Conservation (phyloP, 2,113 vertebrate genomes). For the Dipodomys ordii region DNA sequence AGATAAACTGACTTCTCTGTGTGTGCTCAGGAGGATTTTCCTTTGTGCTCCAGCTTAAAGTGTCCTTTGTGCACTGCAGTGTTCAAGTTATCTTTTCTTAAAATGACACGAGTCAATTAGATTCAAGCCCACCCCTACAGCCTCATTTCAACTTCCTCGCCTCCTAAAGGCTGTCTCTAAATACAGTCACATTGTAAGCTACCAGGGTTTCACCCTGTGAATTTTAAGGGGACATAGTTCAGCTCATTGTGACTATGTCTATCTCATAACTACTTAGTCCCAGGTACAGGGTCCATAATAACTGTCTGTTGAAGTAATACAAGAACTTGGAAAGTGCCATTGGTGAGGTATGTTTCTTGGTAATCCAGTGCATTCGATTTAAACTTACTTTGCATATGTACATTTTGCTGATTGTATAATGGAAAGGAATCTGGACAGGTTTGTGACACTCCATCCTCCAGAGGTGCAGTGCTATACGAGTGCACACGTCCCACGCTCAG, state of each 20-base stretch:
- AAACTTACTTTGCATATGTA: neutral
- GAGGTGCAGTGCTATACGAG: neutral
- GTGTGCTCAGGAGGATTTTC: neutral
- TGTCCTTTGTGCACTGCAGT: neutral
- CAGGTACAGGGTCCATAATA: neutral
- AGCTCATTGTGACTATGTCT: neutral
- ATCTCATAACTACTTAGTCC: neutral
- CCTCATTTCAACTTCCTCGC: neutral
- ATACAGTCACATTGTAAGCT: neutral
- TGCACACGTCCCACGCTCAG: neutral
- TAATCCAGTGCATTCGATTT: neutral
- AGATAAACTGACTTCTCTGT: neutral
- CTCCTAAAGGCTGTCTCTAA: neutral
- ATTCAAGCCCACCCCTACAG: neutral
- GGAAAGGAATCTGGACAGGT: neutral
- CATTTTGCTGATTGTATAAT: neutral
- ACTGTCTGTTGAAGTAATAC: neutral
- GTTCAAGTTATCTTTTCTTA: neutral
- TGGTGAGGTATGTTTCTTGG: neutral
- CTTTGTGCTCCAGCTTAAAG: neutral
- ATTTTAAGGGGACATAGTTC: neutral
- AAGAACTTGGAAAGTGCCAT: neutral
- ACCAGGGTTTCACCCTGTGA: neutral
- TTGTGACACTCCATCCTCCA: neutral
- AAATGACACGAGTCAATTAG: neutral